Percentiles rank a stretch among this genome's conserved stretches.
These are phyloP conservation scores for Coluber constrictor DNA, from an alignment of 2,797 vertebrate species.

Conservation along the genomic window DNA sequence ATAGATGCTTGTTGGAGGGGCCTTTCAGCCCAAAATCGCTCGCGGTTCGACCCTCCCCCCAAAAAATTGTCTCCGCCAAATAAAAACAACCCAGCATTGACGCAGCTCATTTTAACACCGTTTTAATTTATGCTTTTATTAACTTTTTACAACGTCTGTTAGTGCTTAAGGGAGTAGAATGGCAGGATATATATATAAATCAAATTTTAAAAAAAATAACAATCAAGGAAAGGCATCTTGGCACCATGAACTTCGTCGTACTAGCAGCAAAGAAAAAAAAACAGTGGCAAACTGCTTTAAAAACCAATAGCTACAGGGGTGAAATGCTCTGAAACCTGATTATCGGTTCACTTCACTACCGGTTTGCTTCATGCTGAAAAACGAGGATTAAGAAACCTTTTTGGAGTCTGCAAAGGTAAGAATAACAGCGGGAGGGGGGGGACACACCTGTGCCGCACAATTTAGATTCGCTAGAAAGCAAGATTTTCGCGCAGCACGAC, in stretches of 20 bases:
- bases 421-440: no score
- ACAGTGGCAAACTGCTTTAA: not conserved
- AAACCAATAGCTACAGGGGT: not conserved
- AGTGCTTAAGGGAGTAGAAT: not conserved
- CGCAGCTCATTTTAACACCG: not conserved
- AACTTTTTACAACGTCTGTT: not conserved
- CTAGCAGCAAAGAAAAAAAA: not conserved
- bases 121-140: not conserved
- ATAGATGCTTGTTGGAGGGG: not conserved
- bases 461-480: no score
- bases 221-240: not conserved
- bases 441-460: no score
- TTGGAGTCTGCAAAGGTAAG: no score
- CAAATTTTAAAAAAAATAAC: not conserved
- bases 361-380: no score
- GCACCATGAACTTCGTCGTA: not conserved
- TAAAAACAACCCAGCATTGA: not conserved
- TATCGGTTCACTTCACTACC: no score
- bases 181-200: not conserved
- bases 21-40: not conserved
- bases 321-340: no score
- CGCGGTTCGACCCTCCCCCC: fast-evolving
- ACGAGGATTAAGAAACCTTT: no score
- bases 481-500: no score
- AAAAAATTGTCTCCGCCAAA: not conserved